A percentile compares a stretch with the other conserved stretches of the same genome.
Evolutionary conservation across 2,888 invertebrate genomes (phyloP).

Genomic region (Heliconius hortense): DNA sequence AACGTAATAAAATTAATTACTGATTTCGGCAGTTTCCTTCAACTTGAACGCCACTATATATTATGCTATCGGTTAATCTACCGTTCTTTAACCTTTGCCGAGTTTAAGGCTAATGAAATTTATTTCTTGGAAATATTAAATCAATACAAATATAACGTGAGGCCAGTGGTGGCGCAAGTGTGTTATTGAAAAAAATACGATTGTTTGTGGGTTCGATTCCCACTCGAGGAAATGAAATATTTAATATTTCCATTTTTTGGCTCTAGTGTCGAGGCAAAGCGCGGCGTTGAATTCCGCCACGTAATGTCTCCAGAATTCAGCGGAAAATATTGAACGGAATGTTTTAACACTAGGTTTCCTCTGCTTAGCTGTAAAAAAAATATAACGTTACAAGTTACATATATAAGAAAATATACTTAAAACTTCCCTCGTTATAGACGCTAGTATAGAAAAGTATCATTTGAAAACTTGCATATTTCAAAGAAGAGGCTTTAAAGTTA

Average conservation of each 20-base stretch:
- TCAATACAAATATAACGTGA: conserved; percentile 30
- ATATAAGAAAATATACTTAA: conserved; percentile 15
- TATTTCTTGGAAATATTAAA: conserved; percentile 33
- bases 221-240: neutral
- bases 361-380: neutral
- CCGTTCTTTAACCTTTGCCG: conserved; percentile 63
- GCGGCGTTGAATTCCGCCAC: too few relatives aligned
- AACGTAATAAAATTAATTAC: conserved; percentile 30
- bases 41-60: conserved; percentile 37
- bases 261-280: too few relatives aligned
- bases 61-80: conserved; percentile 64
- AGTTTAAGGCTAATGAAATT: conserved; percentile 24
- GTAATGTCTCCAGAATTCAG: too few relatives aligned
- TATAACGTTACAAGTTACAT: neutral
- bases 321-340: neutral
- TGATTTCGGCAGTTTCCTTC: conserved; percentile 33
- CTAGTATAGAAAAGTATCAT: conserved; percentile 1
- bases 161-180: neutral
- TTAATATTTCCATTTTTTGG: too few relatives aligned
- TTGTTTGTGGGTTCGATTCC: neutral
- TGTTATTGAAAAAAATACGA: neutral
- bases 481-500: conserved; percentile 15
- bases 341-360: neutral
- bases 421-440: conserved; percentile 14
- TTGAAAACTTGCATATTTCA: conserved; percentile 15